Base-by-base conservation (phyloP, 2,113 vertebrate genomes). In the Brachionichthys hirsutus region DNA sequence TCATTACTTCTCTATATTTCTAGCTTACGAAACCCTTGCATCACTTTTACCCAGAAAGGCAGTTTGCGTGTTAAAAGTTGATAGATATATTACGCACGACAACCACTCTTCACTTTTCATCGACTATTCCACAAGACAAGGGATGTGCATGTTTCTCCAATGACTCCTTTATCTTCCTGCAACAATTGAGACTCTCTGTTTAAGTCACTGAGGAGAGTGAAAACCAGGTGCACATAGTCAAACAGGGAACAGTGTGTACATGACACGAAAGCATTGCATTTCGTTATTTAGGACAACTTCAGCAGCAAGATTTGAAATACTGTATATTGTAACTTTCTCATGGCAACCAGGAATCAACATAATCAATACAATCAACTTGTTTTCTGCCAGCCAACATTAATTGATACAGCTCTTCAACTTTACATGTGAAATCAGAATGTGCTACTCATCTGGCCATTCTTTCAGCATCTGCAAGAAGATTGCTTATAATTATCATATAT, bases 401-500 rank as follows among this genome's bases (percentile, higher is more conserved):
- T 52, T 14, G n/a, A 22, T 4, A 62, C 15, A 1, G 12, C 15
- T 18, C 19, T 67, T 73, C 54, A 17, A 10, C 40, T 51, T 45
- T 30, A 47, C 42, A 34, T 60, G 30, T 54, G 20, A 49, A 45
- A 20, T 35, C 11, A 54, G 24, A 76, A 56, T 66, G 15, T 22
- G 36, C 34, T 62, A 66, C 48, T 77, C 56, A 53, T 70, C 53
- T 45, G 62, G 58, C 54, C 87, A 69, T 62, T 58, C 53, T 51
- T 78, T 48, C 15, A 55, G 62, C 85, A 78, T 92, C 92, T 92
- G 92, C 88, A 91, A 87, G 89, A 89, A 91, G 84, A 78, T 88
- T 79, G 84, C 87, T 91, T 89, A 89, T 93, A 93, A 94, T 93
- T 91, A 91, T 93, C 93, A 94, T 93, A 91, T 92, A 95, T 95